Evolutionary conservation across 1,140 invertebrate species (phyloP), one percentile per base, ranked within the genome.

Genomic region (Chrysoperla carnea): DNA sequence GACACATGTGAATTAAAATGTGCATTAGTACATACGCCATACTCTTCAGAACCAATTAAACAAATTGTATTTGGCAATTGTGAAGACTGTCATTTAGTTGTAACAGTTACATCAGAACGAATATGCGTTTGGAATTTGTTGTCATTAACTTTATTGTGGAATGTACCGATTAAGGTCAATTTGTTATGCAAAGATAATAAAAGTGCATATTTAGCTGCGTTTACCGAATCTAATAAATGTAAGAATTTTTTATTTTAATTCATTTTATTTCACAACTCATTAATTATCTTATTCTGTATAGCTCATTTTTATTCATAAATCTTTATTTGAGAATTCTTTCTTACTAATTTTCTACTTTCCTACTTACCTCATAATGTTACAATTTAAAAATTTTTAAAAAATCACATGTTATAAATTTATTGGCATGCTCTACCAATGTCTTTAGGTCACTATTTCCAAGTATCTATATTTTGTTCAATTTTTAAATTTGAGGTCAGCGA

Each of bases 71-170:
- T 86, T 62, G 80, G 80, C 8, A 68, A 63, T 38, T 62, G 71
- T 23, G 64, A 71, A 36, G 68, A 69, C 47, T 72, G 71, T 42
- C 78, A 84, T 58, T 56, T 83, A 14, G 59, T 84, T 11, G 65
- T 81, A 4, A 62, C 66, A 15, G 68, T 69, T 11, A 75, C 70
- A 40, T 51, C 62, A 0, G 52, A 65, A 29, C 63, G 71, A 42
- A 51, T 85, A 2, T 63, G 67, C 27, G 73, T 80, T 6, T 86
- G 82, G 82, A 76, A 84, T 64, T 56, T 84, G 17, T 59, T 84
- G 39, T 75, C 75, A 2, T 63, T 81, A 2, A 66, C 67, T 6
- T 48, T 82, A 35, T 57, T 64, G 6, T 75, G 73, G 67, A 68
- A 67, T 46, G 67, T 81, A 29, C 59, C 66, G 4, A 50, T 81